phyloP scores from a whole-genome alignment of 2,113 vertebrate species.

The Rhagologus leucostigma region DNA sequence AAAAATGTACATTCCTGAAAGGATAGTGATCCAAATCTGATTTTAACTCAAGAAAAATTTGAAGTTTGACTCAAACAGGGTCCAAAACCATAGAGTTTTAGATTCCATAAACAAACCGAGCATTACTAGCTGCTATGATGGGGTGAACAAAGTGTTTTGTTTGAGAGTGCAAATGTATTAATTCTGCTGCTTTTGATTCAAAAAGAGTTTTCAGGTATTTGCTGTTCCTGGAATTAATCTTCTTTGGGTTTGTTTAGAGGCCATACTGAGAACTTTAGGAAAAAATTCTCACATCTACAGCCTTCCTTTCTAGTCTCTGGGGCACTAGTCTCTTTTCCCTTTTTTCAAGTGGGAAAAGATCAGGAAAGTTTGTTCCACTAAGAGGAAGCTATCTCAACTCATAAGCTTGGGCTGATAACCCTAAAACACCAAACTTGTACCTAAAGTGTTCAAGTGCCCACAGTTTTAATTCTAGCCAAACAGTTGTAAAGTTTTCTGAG shows the following conservation, averaged over 20 bases:
- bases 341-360: background rate
- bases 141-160: background rate
- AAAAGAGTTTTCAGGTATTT: background rate
- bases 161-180: background rate
- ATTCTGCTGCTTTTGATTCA: background rate
- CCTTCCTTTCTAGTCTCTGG: background rate
- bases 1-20: constrained; percentile 9
- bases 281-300: background rate
- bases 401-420: background rate
- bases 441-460: background rate
- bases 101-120: background rate
- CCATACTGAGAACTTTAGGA: background rate
- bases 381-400: background rate
- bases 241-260: background rate
- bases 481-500: background rate
- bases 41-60: background rate
- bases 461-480: background rate
- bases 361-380: background rate
- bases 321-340: background rate
- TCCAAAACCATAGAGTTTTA: background rate
- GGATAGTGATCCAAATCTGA: background rate
- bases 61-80: background rate
- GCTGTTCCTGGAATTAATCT: background rate
- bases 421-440: background rate
- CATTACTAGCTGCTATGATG: background rate